Evolutionary conservation across 2,888 invertebrate genomes (phyloP).

Genomic region (Mimas tiliae): DNA sequence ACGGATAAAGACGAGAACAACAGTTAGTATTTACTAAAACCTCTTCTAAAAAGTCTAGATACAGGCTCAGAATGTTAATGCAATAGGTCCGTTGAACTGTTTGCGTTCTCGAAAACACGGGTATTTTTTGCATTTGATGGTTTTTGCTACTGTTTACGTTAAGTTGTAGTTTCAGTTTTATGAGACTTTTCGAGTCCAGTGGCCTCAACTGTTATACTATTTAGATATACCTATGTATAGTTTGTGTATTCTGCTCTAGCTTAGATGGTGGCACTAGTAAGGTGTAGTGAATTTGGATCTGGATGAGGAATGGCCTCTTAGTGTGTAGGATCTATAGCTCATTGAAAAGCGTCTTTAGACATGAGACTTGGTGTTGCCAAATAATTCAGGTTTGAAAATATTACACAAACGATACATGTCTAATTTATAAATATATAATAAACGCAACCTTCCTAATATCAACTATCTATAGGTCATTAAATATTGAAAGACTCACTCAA

Average conservation of each 20-base stretch:
- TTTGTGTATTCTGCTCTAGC: not conserved
- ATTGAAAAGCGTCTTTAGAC: too few species aligned
- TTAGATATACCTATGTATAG: not conserved
- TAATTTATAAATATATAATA: too few species aligned
- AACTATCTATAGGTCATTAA: not conserved
- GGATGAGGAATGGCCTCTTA: too few species aligned
- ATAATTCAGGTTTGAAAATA: too few species aligned
- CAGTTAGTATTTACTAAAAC: not conserved
- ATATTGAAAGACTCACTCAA: not conserved
- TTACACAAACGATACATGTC: too few species aligned
- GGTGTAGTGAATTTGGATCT: too few species aligned
- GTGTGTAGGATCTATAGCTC: too few species aligned
- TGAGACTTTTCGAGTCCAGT: not conserved
- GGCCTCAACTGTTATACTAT: not conserved
- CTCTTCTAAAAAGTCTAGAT: conserved; percentile 8
- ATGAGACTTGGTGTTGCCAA: too few species aligned
- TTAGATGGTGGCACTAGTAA: too few species aligned
- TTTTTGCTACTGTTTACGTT: conserved; percentile 6
- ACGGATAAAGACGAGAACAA: not conserved
- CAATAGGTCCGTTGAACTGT: conserved; percentile 6
- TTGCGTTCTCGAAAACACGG: not conserved
- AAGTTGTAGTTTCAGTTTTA: not conserved
- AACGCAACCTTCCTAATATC: not conserved
- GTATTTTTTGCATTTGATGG: conserved; percentile 11
- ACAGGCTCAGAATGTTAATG: conserved; percentile 4